Base-by-base conservation (phyloP, 2,113 vertebrate species). In the Gopherus flavomarginatus region DNA sequence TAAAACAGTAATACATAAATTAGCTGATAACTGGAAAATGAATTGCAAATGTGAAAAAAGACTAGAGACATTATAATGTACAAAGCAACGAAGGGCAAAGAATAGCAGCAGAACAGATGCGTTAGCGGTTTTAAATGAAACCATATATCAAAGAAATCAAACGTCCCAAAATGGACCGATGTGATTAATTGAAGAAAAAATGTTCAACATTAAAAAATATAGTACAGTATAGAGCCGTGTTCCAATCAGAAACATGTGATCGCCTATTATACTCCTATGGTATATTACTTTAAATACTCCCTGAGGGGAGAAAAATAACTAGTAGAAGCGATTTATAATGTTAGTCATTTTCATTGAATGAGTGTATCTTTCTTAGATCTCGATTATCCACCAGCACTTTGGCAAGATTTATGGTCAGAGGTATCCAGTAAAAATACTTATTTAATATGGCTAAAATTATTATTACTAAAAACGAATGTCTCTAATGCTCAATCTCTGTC, bases 161-260 rank as follows among this genome's bases (percentile, higher is more conserved):
- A 1, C 31, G 79, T n/a, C 81, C 27, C 0, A 13, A 92, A 49
- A 22, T 1, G 16, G 86, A 11, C 3, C 0, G 8, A 27, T 54
- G 50, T 84, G 92, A 97, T 96, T 93, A 96, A 44, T 21, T 0
- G 54, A 54, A 83, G 27, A 16, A 83, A 29, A 6, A 62, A 88
- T 91, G 91, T n/a, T 13, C 88, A 31, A 3, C 5, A 4, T 72
- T 42, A 38, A 29, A 79, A 26, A 5, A 22, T 27, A 4, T 47
- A 4, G 29, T 4, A 47, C 42, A 6, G 8, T 3, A 11, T 2
- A n/a, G 2, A 7, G n/a, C 27, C 26, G 12, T 5, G 4, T 31
- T 52, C 21, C 8, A 4, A 59, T 24, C 50, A 29, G 27, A 16
- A 8, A 29, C 79, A 1, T 11, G 50, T 3, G 80, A 75, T 56